Evolutionary conservation across 2,888 invertebrate species (phyloP).

Genomic region (Papilio gigon): DNA sequence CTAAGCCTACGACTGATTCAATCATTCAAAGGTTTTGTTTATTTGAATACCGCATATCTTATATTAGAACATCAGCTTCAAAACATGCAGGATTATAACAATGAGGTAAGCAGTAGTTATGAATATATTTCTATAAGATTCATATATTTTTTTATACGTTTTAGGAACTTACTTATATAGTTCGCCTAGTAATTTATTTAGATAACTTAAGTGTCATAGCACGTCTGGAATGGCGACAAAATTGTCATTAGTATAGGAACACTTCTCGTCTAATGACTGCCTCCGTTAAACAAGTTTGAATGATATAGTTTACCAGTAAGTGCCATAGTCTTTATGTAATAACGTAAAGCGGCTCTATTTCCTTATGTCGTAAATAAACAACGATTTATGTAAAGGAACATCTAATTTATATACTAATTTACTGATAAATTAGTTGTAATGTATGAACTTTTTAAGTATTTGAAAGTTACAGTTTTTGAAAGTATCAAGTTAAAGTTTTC

Average conservation of each 20-base stretch:
- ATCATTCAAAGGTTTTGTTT: background rate
- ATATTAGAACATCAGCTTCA: background rate
- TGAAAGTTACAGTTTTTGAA: too few species aligned
- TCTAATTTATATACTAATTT: background rate
- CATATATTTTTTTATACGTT: too few species aligned
- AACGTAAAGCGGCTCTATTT: background rate
- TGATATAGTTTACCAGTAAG: constrained; percentile 35
- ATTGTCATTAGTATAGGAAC: constrained; percentile 33
- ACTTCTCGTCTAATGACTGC: constrained; percentile 30
- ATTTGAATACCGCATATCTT: background rate
- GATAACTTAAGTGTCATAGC: background rate
- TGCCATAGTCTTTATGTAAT: constrained; percentile 9
- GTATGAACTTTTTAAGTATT: too few species aligned
- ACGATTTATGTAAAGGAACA: background rate
- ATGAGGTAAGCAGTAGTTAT: background rate
- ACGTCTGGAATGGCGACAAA: constrained; percentile 19
- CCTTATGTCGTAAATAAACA: background rate
- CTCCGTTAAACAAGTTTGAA: constrained; percentile 33
- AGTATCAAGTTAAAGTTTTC: too few species aligned
- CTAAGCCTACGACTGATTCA: background rate
- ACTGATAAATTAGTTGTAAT: background rate
- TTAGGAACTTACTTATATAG: background rate
- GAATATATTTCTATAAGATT: too few species aligned
- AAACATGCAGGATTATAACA: background rate
- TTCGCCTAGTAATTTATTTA: background rate